Percentiles rank a stretch among this genome's conserved stretches.
Conservation (phyloP, 2,797 vertebrate genomes). For the Selene dorsalis region DNA sequence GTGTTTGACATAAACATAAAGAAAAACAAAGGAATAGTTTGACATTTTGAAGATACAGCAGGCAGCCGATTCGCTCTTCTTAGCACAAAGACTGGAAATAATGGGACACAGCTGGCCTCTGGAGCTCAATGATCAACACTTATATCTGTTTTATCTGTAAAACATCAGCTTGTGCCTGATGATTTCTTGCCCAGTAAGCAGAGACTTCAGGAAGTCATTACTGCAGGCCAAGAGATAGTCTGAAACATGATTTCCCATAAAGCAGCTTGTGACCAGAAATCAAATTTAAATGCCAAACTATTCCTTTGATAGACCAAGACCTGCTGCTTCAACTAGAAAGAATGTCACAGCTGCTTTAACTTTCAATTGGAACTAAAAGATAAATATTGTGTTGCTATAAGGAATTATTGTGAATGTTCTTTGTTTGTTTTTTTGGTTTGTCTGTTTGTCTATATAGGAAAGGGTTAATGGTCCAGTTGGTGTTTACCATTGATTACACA, state of each 20-base stretch:
- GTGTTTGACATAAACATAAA: conserved; percentile 16
- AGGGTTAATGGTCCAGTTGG: conserved; percentile 25
- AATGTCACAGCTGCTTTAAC: conserved; percentile 53
- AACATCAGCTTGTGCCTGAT: neutral
- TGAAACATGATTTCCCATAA: neutral
- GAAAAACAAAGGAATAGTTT: conserved; percentile 9
- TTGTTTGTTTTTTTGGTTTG: neutral
- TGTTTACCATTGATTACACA: conserved; percentile 32
- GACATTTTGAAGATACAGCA: neutral
- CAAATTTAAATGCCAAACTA: conserved; percentile 1
- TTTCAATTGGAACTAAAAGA: conserved; percentile 44
- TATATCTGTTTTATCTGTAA: neutral
- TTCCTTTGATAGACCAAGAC: conserved; percentile 23
- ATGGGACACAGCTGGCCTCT: neutral
- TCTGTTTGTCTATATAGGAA: conserved; percentile 2
- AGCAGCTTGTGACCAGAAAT: neutral
- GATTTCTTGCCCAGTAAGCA: neutral
- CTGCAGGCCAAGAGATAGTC: neutral
- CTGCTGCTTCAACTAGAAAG: conserved; percentile 22
- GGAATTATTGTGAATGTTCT: conserved; percentile 50
- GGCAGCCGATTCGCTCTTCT: conserved; percentile 10
- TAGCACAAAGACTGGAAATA: neutral
- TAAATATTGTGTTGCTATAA: conserved; percentile 44
- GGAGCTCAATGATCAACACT: neutral
- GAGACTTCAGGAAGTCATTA: neutral